Evolutionary conservation across 2,113 vertebrate species (phyloP).

Genomic region (Mionectes macconnelli): DNA sequence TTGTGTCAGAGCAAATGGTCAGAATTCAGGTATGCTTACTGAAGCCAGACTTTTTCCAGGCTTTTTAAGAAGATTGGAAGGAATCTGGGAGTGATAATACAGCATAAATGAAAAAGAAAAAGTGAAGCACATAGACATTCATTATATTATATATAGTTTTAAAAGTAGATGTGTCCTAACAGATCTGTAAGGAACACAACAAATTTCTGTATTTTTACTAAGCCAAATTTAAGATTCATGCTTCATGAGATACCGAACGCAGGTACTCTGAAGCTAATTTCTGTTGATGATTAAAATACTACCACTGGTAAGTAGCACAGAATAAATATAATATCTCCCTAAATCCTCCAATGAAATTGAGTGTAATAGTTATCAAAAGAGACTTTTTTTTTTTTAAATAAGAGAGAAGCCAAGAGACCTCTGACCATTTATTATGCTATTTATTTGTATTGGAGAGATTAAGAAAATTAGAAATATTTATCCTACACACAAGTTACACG

Average conservation of each 20-base stretch:
- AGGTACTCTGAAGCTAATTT: not conserved
- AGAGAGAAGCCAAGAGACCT: not conserved
- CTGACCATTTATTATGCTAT: not conserved
- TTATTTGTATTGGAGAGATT: not conserved
- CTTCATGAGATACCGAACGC: not conserved
- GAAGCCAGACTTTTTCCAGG: not conserved
- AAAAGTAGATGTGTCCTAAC: not conserved
- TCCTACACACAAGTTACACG: not conserved
- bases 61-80: not conserved
- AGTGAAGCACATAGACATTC: not conserved
- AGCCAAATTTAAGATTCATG: not conserved
- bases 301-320: not conserved
- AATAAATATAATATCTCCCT: not conserved
- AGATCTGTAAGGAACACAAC: not conserved
- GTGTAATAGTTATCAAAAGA: not conserved
- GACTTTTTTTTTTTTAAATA: not conserved
- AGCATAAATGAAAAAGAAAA: not conserved
- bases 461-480: not conserved
- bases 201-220: not conserved
- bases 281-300: not conserved
- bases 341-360: not conserved
- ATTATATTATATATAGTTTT: not conserved
- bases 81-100: not conserved
- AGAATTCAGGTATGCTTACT: not conserved
- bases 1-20: not conserved